Conservation (phyloP, 35 echinoderm and acorn worm species). For the Ptychodera flava region DNA sequence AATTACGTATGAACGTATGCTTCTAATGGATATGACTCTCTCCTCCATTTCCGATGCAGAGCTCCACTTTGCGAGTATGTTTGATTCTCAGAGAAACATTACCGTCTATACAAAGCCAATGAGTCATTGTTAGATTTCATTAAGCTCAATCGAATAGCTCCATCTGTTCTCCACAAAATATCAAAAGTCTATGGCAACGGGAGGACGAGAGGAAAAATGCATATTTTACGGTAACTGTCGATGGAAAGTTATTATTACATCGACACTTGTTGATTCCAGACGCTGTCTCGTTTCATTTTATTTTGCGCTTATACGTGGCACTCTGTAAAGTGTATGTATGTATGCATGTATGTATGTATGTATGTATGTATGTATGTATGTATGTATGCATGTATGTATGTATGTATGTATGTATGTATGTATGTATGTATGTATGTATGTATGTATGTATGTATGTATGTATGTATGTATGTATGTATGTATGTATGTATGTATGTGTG, state of each 20-base stretch:
- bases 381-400: neutral
- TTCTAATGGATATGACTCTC: neutral
- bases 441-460: conserved; percentile 2
- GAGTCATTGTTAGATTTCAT: neutral
- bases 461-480: neutral
- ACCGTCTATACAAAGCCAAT: neutral
- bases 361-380: conserved; percentile 2
- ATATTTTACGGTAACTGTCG: too few relatives aligned
- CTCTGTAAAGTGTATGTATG: neutral
- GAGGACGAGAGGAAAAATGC: too few relatives aligned
- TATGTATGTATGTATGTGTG: neutral
- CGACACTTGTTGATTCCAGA: too few relatives aligned
- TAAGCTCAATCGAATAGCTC: neutral
- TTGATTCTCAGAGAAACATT: too few relatives aligned
- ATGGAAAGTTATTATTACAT: too few relatives aligned
- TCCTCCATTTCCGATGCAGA: too few relatives aligned
- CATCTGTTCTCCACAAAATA: neutral
- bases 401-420: neutral
- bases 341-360: neutral
- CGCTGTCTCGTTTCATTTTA: too few relatives aligned
- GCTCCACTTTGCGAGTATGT: too few relatives aligned
- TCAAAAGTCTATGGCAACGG: too few relatives aligned
- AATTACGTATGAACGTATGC: neutral
- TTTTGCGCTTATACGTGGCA: too few relatives aligned
- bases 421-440: conserved; percentile 2